Base-by-base conservation (phyloP, 37 sponge, comb jelly and placozoan species). In the Cliona cf. orientalis region DNA sequence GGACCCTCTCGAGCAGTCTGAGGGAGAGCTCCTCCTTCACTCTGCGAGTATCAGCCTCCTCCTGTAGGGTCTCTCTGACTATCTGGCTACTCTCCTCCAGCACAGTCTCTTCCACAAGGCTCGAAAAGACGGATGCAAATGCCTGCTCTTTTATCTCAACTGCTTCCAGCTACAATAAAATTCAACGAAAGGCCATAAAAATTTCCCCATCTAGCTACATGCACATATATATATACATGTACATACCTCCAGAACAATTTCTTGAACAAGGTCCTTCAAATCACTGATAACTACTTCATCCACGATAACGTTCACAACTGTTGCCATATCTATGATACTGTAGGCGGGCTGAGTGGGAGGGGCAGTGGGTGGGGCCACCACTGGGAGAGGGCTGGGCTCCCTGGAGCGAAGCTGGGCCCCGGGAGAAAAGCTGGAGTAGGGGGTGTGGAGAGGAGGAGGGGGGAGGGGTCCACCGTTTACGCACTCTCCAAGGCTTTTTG, bases 381-480 rank as follows among this genome's bases (percentile, higher is more conserved):
- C 46, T 38, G 43, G 61, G 71, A 17, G 33, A 21, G 7, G n/a
- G 67, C 21, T 5, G 4, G n/a, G 63, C 25, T 23, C 40, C 26
- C 46, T 9, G 42, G 25, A 42, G 62, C 26, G 36, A 45, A n/a
- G 42, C 26, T 28, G 57, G 3, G 42, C 46, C 21, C 60, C 42
- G 22, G 71, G 12, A 6, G 76, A n/a, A 55, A 91, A 91, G 65
- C 91, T 91, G 22, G 37, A 77, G 55, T 82, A 57, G 0, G 91
- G 91, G 42, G 57, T 57, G 74, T 86, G 91, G 37, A 53, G 23
- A 70, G 26, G 2, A 6, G 53, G 71, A 2, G 76, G 61, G 23
- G 87, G 91, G 68, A 91, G 87, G 45, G 91, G 79, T 2, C 79
- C 75, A 14, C 91, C 91, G 42, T 91, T 63, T n/a, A 91, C 80